Percentiles rank a stretch among this genome's conserved stretches.
These are phyloP conservation scores for Ischnus inquisitorius DNA, from an alignment of 2,888 invertebrate species.

Conservation along the genomic window DNA sequence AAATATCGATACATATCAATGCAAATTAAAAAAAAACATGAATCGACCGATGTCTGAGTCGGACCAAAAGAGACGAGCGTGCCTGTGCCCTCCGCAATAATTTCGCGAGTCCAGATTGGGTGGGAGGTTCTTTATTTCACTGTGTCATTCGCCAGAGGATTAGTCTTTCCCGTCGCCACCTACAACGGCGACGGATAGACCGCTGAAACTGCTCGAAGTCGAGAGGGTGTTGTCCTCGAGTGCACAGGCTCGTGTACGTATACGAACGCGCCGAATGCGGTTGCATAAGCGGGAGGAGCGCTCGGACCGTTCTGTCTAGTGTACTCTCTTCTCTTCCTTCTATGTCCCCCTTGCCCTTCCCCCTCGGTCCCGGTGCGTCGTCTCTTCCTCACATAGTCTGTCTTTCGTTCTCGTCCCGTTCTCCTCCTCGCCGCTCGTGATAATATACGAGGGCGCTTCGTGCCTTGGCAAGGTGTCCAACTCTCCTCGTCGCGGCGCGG, in stretches of 20 bases:
- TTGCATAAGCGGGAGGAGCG: constrained; percentile 59
- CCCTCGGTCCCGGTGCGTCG: constrained; percentile 23
- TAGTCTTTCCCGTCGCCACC: constrained; percentile 7
- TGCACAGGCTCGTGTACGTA: constrained; percentile 33
- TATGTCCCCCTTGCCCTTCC: neutral
- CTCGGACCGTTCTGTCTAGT: constrained; percentile 28
- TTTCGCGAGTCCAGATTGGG: neutral
- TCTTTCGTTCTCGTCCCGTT: constrained; percentile 10
- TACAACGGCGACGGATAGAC: constrained; percentile 46
- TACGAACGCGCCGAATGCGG: constrained; percentile 49
- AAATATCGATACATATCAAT: too few relatives aligned
- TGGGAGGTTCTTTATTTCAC: neutral
- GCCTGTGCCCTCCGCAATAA: neutral
- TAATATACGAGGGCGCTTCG: constrained; percentile 67
- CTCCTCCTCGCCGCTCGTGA: constrained; percentile 27
- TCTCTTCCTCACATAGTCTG: constrained; percentile 9
- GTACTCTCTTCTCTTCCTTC: constrained; percentile 14
- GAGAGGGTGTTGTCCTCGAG: constrained; percentile 66
- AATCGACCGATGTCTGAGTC: too few relatives aligned
- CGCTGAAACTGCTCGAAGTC: constrained; percentile 54
- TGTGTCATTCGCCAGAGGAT: constrained; percentile 19
- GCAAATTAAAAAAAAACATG: too few relatives aligned
- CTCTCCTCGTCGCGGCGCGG: constrained; percentile 37
- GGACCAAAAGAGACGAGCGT: neutral
- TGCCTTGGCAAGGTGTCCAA: constrained; percentile 73